Evolutionary conservation across 2,888 invertebrate species (phyloP), one percentile per base, ranked within the genome.

Genomic region (Stomorhina lunata): DNA sequence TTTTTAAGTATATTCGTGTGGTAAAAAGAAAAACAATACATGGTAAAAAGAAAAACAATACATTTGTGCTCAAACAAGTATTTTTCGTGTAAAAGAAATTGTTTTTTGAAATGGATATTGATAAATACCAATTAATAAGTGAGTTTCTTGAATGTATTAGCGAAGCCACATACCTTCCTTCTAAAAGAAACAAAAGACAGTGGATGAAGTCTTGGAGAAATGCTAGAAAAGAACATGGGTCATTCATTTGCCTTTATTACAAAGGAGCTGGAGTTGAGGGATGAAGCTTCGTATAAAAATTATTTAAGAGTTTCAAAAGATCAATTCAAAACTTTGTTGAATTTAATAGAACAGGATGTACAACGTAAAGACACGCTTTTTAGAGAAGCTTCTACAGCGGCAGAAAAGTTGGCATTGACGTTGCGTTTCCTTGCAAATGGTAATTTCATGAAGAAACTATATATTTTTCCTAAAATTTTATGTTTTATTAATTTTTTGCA

Each of bases 391-490:
- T 55, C 29, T 20, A 27, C 25, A n/a, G n/a, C 45, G 4, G 45
- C 29, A 10, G 63, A 45, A 55, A 59, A n/a, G n/a, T n/a, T n/a
- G n/a, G n/a, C n/a, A n/a, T n/a, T n/a, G n/a, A 55, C 40, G 2
- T n/a, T 61, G 25, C 59, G 72, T 22, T 72, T 61, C 34, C 48
- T 72, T 20, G 61, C 72, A 10, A 72, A 59, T 6, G 27, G 43
- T 15, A 40, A 17, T 45, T 15, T 17, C 9, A 15, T 22, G 17
- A 4, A 20, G 45, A 20, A 45, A 45, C 45, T 17, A 20, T 45
- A 15, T 7, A 45, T 20, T 7, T 45, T n/a, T 20, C 20, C 2
- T 20, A 45, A 2, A 45, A 45, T 45, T 45, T 20, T 2, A 20
- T 20, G 45, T 17, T 20, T n/a, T 17, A 6, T 45, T 7, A 2